A percentile compares a stretch with the other conserved stretches of the same genome.
Evolutionary conservation across 2,888 invertebrate genomes (phyloP).

Genomic region (Macrosoma leucophasiata): DNA sequence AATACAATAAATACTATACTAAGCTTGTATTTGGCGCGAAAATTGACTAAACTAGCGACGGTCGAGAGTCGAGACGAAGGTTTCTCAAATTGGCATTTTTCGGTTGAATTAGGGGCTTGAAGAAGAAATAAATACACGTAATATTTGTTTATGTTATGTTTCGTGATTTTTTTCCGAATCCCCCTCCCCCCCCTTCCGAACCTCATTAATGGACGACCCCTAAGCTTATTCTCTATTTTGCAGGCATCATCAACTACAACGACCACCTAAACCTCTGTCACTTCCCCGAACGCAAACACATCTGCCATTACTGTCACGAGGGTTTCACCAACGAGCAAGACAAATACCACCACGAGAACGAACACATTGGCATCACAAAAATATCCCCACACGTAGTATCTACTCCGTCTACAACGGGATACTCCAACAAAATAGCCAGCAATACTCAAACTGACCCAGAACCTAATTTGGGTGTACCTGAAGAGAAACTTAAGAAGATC

Average conservation of each 20-base stretch:
- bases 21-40: no score
- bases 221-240: no score
- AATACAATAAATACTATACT: no score
- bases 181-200: no score
- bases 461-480: slow-evolving; percentile 34
- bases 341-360: slow-evolving; percentile 51
- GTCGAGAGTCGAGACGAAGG: no score
- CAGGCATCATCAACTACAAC: slow-evolving; percentile 68
- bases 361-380: slow-evolving; percentile 54
- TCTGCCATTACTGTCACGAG: slow-evolving; percentile 63
- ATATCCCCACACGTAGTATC: slow-evolving; percentile 27
- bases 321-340: slow-evolving; percentile 50
- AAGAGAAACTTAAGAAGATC: slow-evolving; percentile 61
- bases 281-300: slow-evolving; percentile 44
- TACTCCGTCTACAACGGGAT: slow-evolving; percentile 22
- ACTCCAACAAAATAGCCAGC: slow-evolving; percentile 34
- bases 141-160: no score
- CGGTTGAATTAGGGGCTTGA: no score
- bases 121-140: no score
- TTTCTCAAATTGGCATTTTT: no score
- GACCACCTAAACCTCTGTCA: slow-evolving; percentile 62
- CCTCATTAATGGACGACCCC: no score
- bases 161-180: no score
- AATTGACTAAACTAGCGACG: no score
- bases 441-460: slow-evolving; percentile 54